These are phyloP conservation scores for Nymphalis c-album DNA, from an alignment of 2,888 invertebrate genomes.

Conservation along the genomic window DNA sequence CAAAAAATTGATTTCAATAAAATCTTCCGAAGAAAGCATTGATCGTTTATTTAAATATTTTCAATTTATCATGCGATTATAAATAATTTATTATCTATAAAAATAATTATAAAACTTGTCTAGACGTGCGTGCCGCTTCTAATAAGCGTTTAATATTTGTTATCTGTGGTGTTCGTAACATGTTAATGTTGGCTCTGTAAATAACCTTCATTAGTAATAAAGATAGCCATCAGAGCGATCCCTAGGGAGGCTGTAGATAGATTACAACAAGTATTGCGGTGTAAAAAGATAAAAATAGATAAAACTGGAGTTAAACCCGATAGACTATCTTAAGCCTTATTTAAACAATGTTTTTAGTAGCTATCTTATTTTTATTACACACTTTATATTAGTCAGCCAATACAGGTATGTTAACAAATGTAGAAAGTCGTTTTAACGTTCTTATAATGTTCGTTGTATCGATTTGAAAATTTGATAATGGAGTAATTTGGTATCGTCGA, in stretches of 20 bases:
- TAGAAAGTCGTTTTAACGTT: too few relatives aligned
- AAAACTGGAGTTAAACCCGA: conserved; percentile 15
- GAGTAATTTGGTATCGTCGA: too few relatives aligned
- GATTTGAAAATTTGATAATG: too few relatives aligned
- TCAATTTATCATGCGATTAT: conserved; percentile 1
- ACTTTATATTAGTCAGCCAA: too few relatives aligned
- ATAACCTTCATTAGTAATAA: conserved; percentile 58
- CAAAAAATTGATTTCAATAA: too few relatives aligned
- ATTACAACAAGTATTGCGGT: conserved; percentile 26
- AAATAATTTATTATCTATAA: conserved; percentile 10
- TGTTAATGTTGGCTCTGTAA: conserved; percentile 50
- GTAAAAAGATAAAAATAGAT: conserved; percentile 29
- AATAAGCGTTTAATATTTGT: conserved; percentile 29
- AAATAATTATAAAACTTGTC: conserved; percentile 20
- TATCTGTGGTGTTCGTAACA: conserved; percentile 39
- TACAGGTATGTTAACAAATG: too few relatives aligned
- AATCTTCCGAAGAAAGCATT: too few relatives aligned
- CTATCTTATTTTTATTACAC: background rate
- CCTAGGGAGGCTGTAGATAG: conserved; percentile 37
- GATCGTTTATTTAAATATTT: background rate
- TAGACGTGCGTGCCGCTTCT: conserved; percentile 17
- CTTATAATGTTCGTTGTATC: too few relatives aligned
- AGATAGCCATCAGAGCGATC: conserved; percentile 44
- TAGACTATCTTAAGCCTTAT: conserved; percentile 11
- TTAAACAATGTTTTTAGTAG: conserved; percentile 1